Base-by-base conservation (phyloP, 2,888 invertebrate species). In the Thera obeliscata region DNA sequence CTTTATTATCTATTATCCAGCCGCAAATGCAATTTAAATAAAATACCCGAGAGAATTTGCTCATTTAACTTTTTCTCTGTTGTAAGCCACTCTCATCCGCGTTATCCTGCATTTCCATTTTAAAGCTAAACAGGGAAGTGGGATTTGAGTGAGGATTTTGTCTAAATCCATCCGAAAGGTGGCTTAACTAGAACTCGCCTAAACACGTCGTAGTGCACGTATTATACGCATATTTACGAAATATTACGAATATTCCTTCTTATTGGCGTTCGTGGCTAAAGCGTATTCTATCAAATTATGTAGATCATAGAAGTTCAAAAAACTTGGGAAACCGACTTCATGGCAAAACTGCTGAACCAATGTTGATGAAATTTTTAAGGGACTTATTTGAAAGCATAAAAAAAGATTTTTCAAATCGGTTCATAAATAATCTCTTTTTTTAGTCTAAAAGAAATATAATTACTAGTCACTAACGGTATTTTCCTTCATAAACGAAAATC, bases 31-130 rank as follows among this genome's bases (percentile, higher is more conserved):
- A 82, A 83, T 82, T 80, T 79, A 80, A 82, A 85, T 79, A 80
- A 78, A 75, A 77, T 78, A 76, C 69, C 74, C 74, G 68, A 50
- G 73, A 65, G 73, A 77, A 76, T 78, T 80, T 76, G 77, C 76
- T 81, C 82, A 81, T 85, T 82, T 82, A 79, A 81, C 78, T 82
- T 85, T 83, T 81, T 80, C 72, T 78, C 71, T 70, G 73, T 74
- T 76, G 78, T 84, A 84, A 85, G 81, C 86, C 83, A 74, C 75
- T 76, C 78, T 85, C 73, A 85, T 83, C 84, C 80, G 74, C 76
- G 80, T 87, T 86, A 86, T 82, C 82, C 81, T 76, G 78, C 76
- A 86, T 87, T 87, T 85, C 80, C 86, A 86, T 86, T 86, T 84
- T 83, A 82, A 83, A 83, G 77, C 78, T 74, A 76, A 82, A 82